Conservation (phyloP, 2,113 vertebrate genomes). For the Odocoileus hemionus region DNA sequence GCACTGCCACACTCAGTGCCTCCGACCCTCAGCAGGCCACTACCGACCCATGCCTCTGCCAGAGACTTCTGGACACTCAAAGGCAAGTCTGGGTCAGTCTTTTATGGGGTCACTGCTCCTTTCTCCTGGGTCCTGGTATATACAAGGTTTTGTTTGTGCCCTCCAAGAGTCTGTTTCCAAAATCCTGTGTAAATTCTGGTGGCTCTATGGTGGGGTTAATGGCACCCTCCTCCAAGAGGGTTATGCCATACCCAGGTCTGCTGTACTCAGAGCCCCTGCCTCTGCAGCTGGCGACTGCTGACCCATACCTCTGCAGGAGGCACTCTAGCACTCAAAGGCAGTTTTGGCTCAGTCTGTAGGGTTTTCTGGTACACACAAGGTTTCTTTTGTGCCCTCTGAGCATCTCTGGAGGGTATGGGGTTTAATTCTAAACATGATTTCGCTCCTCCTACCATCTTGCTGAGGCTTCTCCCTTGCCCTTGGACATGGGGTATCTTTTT, state of each 20-base stretch:
- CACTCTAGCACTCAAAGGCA: background rate
- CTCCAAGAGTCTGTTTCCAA: background rate
- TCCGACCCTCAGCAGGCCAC: background rate
- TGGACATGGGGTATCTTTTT: background rate
- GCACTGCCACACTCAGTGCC: background rate
- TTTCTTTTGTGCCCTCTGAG: background rate
- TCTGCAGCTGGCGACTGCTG: background rate
- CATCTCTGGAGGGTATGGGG: background rate
- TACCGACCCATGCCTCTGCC: accelerated
- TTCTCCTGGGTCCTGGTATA: background rate
- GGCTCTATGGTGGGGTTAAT: background rate
- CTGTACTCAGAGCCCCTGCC: background rate
- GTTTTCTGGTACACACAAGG: background rate
- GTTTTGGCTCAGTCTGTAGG: background rate
- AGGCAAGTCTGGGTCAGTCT: background rate
- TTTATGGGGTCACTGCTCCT: background rate
- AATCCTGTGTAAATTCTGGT: background rate
- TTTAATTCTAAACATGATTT: background rate
- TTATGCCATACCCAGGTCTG: background rate
- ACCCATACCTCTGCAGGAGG: background rate
- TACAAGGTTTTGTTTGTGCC: background rate
- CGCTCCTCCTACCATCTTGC: background rate
- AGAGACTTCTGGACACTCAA: background rate
- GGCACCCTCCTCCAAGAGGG: background rate
- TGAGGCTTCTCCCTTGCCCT: background rate